Evolutionary conservation across 2,888 invertebrate species (phyloP), one percentile per base, ranked within the genome.

Genomic region (Drosophila ezoana): DNA sequence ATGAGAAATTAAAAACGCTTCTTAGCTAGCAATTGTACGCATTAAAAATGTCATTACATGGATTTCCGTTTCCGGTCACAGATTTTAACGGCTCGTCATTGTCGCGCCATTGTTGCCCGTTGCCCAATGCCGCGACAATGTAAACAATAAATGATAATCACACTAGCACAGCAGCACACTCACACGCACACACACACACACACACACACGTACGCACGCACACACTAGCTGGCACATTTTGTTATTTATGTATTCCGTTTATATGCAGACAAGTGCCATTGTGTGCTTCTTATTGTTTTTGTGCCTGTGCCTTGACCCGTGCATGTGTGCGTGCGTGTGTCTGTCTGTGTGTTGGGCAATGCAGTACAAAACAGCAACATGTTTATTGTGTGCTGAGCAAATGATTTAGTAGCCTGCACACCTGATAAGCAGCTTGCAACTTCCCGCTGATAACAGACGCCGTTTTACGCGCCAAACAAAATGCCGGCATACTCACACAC

Each of bases 11-110:
- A 68, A 70, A 62, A 74, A 58, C 58, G 67, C 62, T 68, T 70
- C 68, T 67, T 38, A 45, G 69, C 56, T 35, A 23, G 41, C 54
- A 54, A 62, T 65, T 72, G 56, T 18, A 32, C 45, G 56, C 67
- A 70, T 73, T 76, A 64, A 70, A 79, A 67, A 71, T 68, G 67
- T 54, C 71, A 77, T 81, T 77, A 81, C 52, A 66, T 45, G 67
- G 49, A 74, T 79, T 74, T 78, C 72, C 68, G 75, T 80, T 81
- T 80, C 79, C 81, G 81, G 71, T 81, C 81, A 81, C 81, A 81
- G 81, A 72, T 67, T 80, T 76, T 69, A 68, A 80, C 63, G 60
- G 64, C 43, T 56, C 53, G 60, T 59, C 71, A 63, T 70, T 66
- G 62, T 59, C 56, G 56, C 59, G 48, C 63, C 65, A 73, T 69